Evolutionary conservation across 1,140 invertebrate species (phyloP).

Genomic region (Eufriesea mexicana): DNA sequence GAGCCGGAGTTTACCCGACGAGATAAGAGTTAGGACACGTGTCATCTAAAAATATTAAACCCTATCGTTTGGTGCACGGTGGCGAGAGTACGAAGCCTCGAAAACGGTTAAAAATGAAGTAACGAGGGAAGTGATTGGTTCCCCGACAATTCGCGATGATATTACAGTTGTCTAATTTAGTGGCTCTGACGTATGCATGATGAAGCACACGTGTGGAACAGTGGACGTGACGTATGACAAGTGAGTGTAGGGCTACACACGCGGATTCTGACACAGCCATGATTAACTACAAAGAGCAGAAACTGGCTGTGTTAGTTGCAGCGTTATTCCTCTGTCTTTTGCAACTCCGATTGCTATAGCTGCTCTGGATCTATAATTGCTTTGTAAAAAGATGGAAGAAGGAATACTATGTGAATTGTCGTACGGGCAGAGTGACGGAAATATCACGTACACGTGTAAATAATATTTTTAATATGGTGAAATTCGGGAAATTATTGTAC

Average conservation of each 20-base stretch:
- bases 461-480: no score
- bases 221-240: background rate
- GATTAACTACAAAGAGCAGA: background rate
- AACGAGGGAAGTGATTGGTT: no score
- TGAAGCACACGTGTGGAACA: conserved; percentile 20
- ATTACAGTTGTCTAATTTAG: conserved; percentile 15
- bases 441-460: no score
- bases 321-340: background rate
- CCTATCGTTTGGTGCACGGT: no score
- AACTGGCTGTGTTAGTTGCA: background rate
- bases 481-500: no score
- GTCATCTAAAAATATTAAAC: background rate
- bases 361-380: no score
- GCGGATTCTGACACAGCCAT: background rate
- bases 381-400: background rate
- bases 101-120: no score
- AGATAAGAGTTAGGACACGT: no score
- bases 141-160: background rate
- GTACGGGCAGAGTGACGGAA: no score
- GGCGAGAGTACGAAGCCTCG: background rate
- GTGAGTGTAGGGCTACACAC: background rate
- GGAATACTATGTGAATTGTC: background rate
- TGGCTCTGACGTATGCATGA: background rate
- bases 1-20: no score
- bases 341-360: no score